Conservation (phyloP, 2,113 vertebrate species). For the Ceyx cyanopectus region DNA sequence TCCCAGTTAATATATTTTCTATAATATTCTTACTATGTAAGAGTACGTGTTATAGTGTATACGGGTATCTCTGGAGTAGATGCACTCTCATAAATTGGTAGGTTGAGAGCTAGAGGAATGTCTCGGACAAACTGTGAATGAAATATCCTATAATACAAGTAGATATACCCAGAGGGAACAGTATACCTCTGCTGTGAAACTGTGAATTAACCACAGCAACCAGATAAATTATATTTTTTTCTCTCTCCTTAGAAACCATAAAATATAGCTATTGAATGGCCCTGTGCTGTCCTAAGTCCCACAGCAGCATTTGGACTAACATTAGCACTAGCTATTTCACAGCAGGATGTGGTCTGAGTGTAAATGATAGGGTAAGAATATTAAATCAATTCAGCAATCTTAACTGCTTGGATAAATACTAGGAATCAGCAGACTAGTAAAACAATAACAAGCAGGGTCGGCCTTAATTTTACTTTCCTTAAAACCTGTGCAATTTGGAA, state of each 20-base stretch:
- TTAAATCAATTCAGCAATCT: slow-evolving; percentile 45
- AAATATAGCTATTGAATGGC: slow-evolving; percentile 59
- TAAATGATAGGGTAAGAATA: slow-evolving; percentile 50
- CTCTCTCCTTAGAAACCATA: slow-evolving; percentile 52
- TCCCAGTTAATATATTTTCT: background rate
- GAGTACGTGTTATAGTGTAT: background rate
- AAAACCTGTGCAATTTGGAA: background rate
- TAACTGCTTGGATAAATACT: slow-evolving; percentile 21
- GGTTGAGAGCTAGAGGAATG: background rate
- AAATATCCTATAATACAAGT: slow-evolving; percentile 51
- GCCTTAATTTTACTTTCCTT: slow-evolving; percentile 5
- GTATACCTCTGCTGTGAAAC: slow-evolving; percentile 58
- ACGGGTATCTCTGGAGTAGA: background rate
- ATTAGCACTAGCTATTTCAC: slow-evolving; percentile 56
- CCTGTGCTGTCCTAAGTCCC: slow-evolving; percentile 32
- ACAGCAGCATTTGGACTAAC: slow-evolving; percentile 37
- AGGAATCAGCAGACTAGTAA: slow-evolving; percentile 7
- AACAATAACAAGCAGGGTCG: background rate
- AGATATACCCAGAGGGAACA: slow-evolving; percentile 51
- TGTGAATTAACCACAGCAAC: slow-evolving; percentile 59
- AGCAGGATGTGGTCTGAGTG: slow-evolving; percentile 40
- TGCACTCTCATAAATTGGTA: background rate
- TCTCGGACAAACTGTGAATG: slow-evolving; percentile 46
- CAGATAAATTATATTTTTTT: slow-evolving; percentile 63
- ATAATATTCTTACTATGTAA: background rate